Conservation (phyloP, 2,797 vertebrate species). For the Ciconia nigra region DNA sequence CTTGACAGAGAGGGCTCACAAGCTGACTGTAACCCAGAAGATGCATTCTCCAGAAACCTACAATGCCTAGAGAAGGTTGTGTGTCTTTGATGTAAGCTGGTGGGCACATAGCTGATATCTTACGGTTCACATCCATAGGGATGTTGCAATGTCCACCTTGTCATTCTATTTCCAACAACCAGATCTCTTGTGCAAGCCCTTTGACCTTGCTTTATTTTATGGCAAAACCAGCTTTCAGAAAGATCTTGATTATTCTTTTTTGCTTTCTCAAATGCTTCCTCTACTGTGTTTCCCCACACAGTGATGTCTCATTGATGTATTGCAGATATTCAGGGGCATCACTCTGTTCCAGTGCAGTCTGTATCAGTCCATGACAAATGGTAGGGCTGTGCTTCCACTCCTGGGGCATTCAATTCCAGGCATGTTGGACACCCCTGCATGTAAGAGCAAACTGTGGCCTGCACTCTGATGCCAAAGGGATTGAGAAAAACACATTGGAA, state of each 20-base stretch:
- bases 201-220: background rate
- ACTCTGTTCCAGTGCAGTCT: background rate
- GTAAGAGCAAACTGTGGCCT: background rate
- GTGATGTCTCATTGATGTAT: background rate
- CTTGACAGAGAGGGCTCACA: background rate
- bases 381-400: background rate
- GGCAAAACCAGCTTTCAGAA: background rate
- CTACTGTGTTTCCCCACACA: background rate
- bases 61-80: background rate
- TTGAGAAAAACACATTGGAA: background rate
- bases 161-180: background rate
- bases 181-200: background rate
- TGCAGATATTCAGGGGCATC: background rate
- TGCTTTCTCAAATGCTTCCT: background rate
- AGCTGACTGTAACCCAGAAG: background rate
- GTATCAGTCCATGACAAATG: background rate
- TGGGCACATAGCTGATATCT: background rate
- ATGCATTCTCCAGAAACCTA: background rate
- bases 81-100: background rate
- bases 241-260: background rate
- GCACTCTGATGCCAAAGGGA: background rate
- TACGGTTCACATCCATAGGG: background rate
- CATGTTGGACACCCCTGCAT: background rate
- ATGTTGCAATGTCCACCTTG: background rate
- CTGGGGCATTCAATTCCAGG: background rate